Evolutionary conservation across 1,140 invertebrate genomes (phyloP).

Genomic region (Leptinotarsa defecta): DNA sequence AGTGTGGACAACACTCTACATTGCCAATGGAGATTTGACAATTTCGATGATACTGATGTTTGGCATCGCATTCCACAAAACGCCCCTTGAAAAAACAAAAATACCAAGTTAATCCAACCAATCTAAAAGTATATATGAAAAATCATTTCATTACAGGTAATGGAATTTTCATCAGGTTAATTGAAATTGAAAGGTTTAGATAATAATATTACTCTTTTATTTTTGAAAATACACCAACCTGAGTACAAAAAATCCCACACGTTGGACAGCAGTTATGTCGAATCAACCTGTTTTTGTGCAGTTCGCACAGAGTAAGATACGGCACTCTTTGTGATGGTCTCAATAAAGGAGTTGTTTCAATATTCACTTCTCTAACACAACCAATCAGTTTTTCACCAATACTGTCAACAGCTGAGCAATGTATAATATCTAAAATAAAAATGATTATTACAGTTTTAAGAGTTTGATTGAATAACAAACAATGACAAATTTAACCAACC

Average conservation of each 20-base stretch:
- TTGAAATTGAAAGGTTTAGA: no score
- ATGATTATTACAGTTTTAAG: neutral
- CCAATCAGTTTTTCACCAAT: constrained; percentile 50
- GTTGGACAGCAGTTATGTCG: constrained; percentile 88
- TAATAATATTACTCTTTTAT: neutral
- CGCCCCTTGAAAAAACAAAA: constrained; percentile 60
- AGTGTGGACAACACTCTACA: constrained; percentile 69
- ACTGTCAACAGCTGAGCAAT: constrained; percentile 50
- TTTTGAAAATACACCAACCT: constrained; percentile 60
- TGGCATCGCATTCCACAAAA: constrained; percentile 69
- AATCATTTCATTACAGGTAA: no score
- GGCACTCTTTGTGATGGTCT: constrained; percentile 80
- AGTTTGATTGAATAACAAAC: neutral
- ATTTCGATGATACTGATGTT: constrained; percentile 72
- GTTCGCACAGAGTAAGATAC: constrained; percentile 81
- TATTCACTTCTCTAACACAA: constrained; percentile 48
- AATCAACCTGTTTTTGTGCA: constrained; percentile 76
- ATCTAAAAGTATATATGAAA: neutral
- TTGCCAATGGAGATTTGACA: constrained; percentile 62
- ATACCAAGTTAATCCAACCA: neutral
- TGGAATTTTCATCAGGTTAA: no score
- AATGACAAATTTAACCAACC: no score
- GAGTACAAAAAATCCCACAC: constrained; percentile 90
- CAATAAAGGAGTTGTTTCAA: constrained; percentile 59
- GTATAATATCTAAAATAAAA: constrained; percentile 39